Conservation (phyloP, 2,888 invertebrate genomes). For the Caenorhabditis sp. region DNA sequence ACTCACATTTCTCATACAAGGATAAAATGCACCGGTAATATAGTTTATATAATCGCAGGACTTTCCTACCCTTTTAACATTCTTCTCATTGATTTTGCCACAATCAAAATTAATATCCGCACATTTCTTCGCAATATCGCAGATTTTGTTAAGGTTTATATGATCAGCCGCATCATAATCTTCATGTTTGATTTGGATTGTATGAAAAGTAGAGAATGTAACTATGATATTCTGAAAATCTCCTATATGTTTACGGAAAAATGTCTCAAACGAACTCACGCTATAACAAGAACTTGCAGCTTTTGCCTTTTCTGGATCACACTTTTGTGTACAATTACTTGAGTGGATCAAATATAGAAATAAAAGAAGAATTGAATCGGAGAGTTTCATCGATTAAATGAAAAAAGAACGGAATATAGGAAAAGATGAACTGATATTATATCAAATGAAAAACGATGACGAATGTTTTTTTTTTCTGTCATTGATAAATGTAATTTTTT, state of each 20-base stretch:
- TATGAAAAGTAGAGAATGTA: not conserved
- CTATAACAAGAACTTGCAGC: not conserved
- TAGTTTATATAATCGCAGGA: not conserved
- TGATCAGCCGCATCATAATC: not conserved
- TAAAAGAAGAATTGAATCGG: too few relatives aligned
- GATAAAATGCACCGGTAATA: not conserved
- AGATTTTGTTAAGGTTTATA: not conserved
- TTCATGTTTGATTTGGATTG: not conserved
- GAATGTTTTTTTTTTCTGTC: too few relatives aligned
- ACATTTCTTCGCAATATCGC: not conserved
- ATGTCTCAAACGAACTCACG: not conserved
- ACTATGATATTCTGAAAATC: not conserved
- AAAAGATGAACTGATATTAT: too few relatives aligned
- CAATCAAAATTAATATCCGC: not conserved
- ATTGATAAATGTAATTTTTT: too few relatives aligned
- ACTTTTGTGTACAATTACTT: too few relatives aligned
- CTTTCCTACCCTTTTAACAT: not conserved
- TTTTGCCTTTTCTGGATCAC: not conserved
- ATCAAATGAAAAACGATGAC: too few relatives aligned
- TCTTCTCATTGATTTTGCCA: not conserved
- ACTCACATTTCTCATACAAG: not conserved
- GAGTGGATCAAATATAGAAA: too few relatives aligned
- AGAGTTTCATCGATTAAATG: too few relatives aligned
- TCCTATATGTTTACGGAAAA: too few relatives aligned
- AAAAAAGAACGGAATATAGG: too few relatives aligned